phyloP scores from a whole-genome alignment of 2,888 invertebrate genomes.

The Trissoscelio sp. region DNA sequence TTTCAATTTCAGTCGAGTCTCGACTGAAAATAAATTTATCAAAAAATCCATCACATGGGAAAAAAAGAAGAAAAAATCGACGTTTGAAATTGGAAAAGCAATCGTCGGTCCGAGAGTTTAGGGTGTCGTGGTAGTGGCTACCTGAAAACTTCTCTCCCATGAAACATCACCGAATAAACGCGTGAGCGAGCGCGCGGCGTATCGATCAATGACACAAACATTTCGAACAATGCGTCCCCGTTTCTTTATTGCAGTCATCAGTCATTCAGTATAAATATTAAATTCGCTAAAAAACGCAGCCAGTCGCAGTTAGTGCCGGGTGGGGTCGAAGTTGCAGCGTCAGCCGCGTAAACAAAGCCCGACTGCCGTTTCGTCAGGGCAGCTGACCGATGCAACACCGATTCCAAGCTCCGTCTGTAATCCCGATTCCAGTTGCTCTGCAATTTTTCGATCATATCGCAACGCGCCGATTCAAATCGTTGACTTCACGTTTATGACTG shows the following conservation, averaged over 20 bases:
- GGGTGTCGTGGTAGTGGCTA: constrained; percentile 47
- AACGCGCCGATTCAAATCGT: constrained; percentile 37
- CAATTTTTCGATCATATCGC: constrained; percentile 60
- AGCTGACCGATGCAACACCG: constrained; percentile 78
- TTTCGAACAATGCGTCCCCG: constrained; percentile 81
- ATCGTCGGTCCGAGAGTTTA: constrained; percentile 43
- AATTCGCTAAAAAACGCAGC: constrained; percentile 82
- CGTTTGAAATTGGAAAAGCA: constrained; percentile 45
- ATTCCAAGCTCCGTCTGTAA: constrained; percentile 54
- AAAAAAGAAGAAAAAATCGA: neutral
- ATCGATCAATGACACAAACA: constrained; percentile 83
- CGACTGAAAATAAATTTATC: too few relatives aligned
- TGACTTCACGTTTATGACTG: constrained; percentile 27
- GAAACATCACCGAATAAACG: constrained; percentile 58
- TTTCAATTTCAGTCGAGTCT: too few relatives aligned
- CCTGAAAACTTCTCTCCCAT: constrained; percentile 67
- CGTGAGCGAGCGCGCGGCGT: constrained; percentile 69
- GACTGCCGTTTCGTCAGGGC: constrained; percentile 72
- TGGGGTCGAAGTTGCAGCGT: constrained; percentile 83
- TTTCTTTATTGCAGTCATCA: constrained; percentile 83
- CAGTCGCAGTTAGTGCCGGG: constrained; percentile 61
- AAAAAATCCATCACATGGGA: constrained; percentile 8
- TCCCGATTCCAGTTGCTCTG: constrained; percentile 63
- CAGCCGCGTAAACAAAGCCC: constrained; percentile 78
- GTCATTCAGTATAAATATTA: constrained; percentile 84